Evolutionary conservation across 2,113 vertebrate species (phyloP).

Genomic region (Motacilla alba): DNA sequence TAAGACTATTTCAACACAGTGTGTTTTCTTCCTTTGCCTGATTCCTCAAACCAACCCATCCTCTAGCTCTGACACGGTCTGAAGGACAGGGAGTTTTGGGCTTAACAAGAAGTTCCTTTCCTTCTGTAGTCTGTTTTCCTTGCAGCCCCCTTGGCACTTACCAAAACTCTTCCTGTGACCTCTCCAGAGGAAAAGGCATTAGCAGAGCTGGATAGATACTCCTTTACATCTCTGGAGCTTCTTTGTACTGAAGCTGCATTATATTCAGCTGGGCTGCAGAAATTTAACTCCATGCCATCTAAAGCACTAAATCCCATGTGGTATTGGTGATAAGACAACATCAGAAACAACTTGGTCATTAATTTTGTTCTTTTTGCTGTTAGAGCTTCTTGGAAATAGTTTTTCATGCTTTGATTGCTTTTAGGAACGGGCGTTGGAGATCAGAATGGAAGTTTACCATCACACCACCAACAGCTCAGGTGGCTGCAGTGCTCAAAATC

Average conservation of each 20-base stretch:
- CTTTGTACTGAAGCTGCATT: background rate
- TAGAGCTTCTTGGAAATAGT: background rate
- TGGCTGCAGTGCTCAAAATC: constrained; percentile 90
- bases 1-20: constrained; percentile 64
- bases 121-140: background rate
- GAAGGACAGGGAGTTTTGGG: background rate
- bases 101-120: background rate
- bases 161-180: background rate
- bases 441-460: constrained; percentile 96
- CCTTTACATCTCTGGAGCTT: background rate
- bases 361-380: background rate
- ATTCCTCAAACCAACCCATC: background rate
- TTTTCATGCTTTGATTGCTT: background rate
- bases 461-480: constrained; percentile 83
- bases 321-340: background rate
- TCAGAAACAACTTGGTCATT: background rate
- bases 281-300: background rate
- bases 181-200: background rate
- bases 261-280: background rate
- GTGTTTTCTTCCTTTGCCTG: background rate
- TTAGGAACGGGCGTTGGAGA: constrained; percentile 91
- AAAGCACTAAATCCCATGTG: background rate
- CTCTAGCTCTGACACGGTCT: background rate
- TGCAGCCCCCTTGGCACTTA: background rate
- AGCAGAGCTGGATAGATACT: background rate